Evolutionary conservation across 2,888 invertebrate species (phyloP).

Genomic region (Leucophora obtusa): DNA sequence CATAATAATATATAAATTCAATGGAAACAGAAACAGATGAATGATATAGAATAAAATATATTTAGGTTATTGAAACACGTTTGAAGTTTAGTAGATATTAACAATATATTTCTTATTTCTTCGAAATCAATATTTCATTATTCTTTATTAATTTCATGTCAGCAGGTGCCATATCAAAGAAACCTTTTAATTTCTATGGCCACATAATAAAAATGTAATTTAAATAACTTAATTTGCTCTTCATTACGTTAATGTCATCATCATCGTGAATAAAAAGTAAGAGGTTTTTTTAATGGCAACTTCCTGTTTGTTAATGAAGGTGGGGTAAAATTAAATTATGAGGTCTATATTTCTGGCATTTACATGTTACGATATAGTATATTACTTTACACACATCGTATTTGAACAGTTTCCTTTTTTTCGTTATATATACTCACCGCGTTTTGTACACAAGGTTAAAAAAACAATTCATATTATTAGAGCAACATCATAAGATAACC

Average conservation of each 20-base stretch:
- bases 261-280: neutral
- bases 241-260: constrained; percentile 33
- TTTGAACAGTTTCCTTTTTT: neutral
- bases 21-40: too few relatives aligned
- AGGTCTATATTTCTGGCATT: constrained; percentile 1
- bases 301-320: neutral
- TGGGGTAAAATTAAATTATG: constrained; percentile 10
- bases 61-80: too few relatives aligned
- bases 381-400: constrained; percentile 23
- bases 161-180: too few relatives aligned
- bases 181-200: too few relatives aligned
- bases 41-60: too few relatives aligned
- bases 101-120: too few relatives aligned
- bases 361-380: constrained; percentile 1
- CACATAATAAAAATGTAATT: constrained; percentile 49
- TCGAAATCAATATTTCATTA: too few relatives aligned
- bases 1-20: too few relatives aligned
- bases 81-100: too few relatives aligned
- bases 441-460: neutral
- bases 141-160: too few relatives aligned
- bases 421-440: neutral
- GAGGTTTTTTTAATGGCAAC: neutral
- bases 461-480: constrained; percentile 10
- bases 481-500: constrained; percentile 22
- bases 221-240: constrained; percentile 53